Conservation (phyloP, 2,113 vertebrate species). For the Asarcornis scutulata region DNA sequence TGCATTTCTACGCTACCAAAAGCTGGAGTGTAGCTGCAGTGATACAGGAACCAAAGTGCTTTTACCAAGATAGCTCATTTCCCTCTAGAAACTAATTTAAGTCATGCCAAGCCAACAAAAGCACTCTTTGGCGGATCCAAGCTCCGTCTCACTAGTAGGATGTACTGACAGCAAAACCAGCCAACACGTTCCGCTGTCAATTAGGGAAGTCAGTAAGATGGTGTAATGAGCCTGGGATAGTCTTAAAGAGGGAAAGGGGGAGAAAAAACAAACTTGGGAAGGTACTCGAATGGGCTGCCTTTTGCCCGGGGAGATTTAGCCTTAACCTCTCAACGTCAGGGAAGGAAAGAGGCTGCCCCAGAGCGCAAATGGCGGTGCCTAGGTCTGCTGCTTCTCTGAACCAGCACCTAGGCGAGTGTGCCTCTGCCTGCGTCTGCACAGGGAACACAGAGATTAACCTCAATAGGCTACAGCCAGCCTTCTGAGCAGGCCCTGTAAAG, state of each 20-base stretch:
- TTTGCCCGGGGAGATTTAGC: not conserved
- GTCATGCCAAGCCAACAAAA: constrained; percentile 60
- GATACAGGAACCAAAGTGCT: constrained; percentile 63
- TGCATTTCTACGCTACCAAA: constrained; percentile 44
- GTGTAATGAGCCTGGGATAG: not conserved
- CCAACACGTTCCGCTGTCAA: constrained; percentile 24
- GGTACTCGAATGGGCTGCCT: not conserved
- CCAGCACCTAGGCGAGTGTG: not conserved
- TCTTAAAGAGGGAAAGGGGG: not conserved
- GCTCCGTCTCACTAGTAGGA: constrained; percentile 31
- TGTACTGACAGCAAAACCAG: constrained; percentile 25
- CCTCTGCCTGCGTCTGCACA: not conserved
- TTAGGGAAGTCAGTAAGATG: constrained; percentile 26
- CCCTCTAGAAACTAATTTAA: constrained; percentile 69
- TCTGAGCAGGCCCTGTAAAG: not conserved
- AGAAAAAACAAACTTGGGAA: not conserved
- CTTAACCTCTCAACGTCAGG: not conserved
- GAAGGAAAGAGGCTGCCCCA: not conserved
- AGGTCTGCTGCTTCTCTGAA: not conserved
- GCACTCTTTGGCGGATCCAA: constrained; percentile 52
- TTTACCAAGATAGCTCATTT: constrained; percentile 69
- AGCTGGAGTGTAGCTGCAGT: constrained; percentile 53
- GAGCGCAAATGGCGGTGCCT: not conserved
- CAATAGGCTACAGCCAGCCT: not conserved
- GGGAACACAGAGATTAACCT: not conserved